A percentile compares a stretch with the other conserved stretches of the same genome.
Evolutionary conservation across 2,888 invertebrate genomes (phyloP).

Genomic region (Coelogynopora nodosa): DNA sequence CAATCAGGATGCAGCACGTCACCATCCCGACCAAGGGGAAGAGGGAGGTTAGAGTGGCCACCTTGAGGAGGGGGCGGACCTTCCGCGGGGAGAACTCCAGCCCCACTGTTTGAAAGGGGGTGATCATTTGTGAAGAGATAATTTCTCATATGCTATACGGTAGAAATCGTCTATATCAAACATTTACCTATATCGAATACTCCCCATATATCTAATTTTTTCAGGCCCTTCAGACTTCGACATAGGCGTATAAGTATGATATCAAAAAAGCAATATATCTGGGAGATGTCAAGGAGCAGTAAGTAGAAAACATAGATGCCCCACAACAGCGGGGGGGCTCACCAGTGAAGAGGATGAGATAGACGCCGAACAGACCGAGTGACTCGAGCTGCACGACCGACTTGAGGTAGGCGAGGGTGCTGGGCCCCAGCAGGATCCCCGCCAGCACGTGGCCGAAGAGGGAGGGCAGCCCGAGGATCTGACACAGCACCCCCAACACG

Average conservation of each 20-base stretch:
- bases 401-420: slow-evolving; percentile 47
- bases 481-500: slow-evolving; percentile 47
- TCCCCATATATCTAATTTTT: too few species aligned
- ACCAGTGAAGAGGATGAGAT: slow-evolving; percentile 50
- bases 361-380: slow-evolving; percentile 51
- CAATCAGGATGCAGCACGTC: slow-evolving; percentile 47
- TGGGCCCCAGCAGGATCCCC: slow-evolving; percentile 51
- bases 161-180: too few species aligned
- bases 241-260: too few species aligned
- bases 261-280: too few species aligned
- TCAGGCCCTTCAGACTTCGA: too few species aligned
- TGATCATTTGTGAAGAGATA: too few species aligned
- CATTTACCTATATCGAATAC: too few species aligned
- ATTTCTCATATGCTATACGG: too few species aligned
- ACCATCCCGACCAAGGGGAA: slow-evolving; percentile 49
- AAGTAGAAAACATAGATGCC: too few species aligned
- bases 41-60: slow-evolving; percentile 43
- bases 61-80: slow-evolving; percentile 41
- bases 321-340: too few species aligned
- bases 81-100: slow-evolving; percentile 51
- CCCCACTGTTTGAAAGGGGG: too few species aligned
- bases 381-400: slow-evolving; percentile 51
- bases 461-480: slow-evolving; percentile 48
- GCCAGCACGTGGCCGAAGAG: slow-evolving; percentile 51
- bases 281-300: too few species aligned